These are phyloP conservation scores for Urocynchramus pylzowi DNA, from an alignment of 2,113 vertebrate genomes.

Conservation along the genomic window DNA sequence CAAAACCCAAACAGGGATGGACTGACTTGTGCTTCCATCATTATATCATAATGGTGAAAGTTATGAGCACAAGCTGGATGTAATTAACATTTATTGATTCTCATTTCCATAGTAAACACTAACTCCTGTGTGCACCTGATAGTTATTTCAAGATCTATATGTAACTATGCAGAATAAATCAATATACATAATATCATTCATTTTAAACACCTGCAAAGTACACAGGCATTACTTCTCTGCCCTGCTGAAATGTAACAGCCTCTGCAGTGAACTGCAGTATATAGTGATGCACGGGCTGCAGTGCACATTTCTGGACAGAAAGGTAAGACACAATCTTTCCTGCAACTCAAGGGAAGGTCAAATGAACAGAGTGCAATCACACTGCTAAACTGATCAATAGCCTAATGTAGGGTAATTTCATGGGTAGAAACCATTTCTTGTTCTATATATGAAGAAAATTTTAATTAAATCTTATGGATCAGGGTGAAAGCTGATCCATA, in stretches of 20 bases:
- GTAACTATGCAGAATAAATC: slow-evolving; percentile 23
- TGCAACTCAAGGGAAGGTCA: not conserved
- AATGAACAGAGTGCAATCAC: not conserved
- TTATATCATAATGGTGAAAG: not conserved
- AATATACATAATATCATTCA: not conserved
- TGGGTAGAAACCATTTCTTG: not conserved
- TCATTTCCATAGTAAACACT: slow-evolving; percentile 18
- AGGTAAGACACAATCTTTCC: not conserved
- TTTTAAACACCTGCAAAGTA: not conserved
- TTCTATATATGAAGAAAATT: not conserved
- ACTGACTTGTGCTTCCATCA: not conserved
- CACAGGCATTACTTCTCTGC: not conserved
- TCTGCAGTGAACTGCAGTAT: not conserved
- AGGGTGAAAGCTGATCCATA: not conserved
- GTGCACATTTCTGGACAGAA: not conserved
- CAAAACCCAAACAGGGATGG: not conserved
- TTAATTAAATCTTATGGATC: not conserved
- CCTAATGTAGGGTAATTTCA: not conserved
- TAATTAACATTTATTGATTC: slow-evolving; percentile 49
- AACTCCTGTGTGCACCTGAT: not conserved
- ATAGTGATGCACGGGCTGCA: not conserved
- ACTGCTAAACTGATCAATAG: not conserved
- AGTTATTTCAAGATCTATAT: slow-evolving; percentile 27
- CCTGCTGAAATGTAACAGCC: not conserved
- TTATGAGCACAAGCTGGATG: slow-evolving; percentile 7